These are phyloP conservation scores for Oostethus manadensis DNA, from an alignment of 2,113 vertebrate genomes.

Conservation along the genomic window DNA sequence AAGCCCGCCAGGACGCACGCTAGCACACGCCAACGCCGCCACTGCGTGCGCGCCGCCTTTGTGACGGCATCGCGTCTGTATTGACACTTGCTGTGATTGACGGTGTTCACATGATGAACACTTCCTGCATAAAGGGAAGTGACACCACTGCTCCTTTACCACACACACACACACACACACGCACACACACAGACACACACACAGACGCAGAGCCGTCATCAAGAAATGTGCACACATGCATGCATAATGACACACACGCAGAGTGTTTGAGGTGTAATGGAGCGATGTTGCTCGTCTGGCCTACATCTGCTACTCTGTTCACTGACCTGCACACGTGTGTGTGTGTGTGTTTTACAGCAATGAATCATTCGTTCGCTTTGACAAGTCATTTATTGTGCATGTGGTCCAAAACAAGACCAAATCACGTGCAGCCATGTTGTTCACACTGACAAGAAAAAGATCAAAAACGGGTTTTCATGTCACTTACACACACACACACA, in stretches of 20 bases:
- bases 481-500: neutral
- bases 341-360: neutral
- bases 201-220: slow-evolving; percentile 35
- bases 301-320: slow-evolving; percentile 6
- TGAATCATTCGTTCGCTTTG: neutral
- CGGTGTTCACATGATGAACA: neutral
- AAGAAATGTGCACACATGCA: slow-evolving; percentile 46
- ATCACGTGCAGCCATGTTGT: slow-evolving; percentile 24
- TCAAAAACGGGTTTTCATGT: neutral
- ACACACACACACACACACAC: neutral
- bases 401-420: neutral
- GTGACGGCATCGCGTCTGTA: too few relatives aligned
- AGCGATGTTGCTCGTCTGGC: slow-evolving; percentile 9
- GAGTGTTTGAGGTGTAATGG: slow-evolving; percentile 9
- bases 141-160: slow-evolving; percentile 11
- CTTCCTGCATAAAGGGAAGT: neutral
- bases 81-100: slow-evolving; percentile 1
- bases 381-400: neutral
- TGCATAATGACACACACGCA: slow-evolving; percentile 17
- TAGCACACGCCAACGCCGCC: slow-evolving; percentile 6
- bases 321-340: slow-evolving; percentile 12
- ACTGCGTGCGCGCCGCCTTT: too few relatives aligned
- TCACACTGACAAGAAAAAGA: neutral
- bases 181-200: slow-evolving; percentile 3
- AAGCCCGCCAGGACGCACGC: neutral